Evolutionary conservation across 2,888 invertebrate genomes (phyloP).

Genomic region (Blastobasis adustella): DNA sequence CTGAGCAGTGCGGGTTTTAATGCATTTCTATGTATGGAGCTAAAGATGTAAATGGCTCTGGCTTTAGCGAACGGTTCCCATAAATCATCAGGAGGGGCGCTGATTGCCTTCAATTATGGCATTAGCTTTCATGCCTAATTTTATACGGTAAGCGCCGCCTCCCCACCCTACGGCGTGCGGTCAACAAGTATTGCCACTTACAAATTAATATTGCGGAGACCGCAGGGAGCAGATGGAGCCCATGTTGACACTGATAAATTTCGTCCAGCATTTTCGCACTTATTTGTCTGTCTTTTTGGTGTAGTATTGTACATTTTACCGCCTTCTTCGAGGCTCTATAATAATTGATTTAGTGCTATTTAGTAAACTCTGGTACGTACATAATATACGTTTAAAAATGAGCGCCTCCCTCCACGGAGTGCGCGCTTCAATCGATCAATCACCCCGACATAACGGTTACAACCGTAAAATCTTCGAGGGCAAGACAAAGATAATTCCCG

Average conservation of each 20-base stretch:
- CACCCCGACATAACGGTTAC: conserved; percentile 66
- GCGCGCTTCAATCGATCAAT: conserved; percentile 57
- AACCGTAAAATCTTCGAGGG: conserved; percentile 69
- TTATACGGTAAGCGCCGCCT: conserved; percentile 36
- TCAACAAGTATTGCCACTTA: conserved; percentile 22
- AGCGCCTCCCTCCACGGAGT: conserved; percentile 9
- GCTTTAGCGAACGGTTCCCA: conserved; percentile 23
- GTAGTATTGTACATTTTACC: no score
- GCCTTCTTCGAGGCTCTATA: no score
- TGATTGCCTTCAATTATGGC: conserved; percentile 70
- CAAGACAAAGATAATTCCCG: conserved; percentile 76
- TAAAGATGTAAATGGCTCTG: conserved; percentile 50
- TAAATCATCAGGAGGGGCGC: conserved; percentile 62
- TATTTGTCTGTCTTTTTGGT: no score
- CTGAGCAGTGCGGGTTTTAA: no score
- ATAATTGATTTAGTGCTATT: no score
- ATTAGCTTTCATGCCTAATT: conserved; percentile 69
- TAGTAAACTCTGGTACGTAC: no score
- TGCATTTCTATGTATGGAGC: no score
- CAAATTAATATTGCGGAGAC: no score
- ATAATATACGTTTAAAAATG: no score
- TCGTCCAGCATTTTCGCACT: no score
- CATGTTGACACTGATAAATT: no score
- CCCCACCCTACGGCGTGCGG: conserved; percentile 27
- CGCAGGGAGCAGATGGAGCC: no score